Conservation (phyloP, 2,797 vertebrate species). For the Pteropus rufus region DNA sequence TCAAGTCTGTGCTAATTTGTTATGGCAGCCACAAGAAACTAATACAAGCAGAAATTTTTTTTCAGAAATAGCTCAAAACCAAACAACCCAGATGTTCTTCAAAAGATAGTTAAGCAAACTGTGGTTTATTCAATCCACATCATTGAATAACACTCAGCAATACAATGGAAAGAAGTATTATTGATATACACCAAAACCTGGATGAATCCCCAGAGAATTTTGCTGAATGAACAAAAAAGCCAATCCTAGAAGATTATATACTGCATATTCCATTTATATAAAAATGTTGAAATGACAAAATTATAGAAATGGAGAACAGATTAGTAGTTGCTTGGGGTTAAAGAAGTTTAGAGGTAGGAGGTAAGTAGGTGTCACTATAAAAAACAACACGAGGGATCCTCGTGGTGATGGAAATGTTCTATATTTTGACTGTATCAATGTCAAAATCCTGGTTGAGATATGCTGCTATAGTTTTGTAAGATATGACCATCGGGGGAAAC, state of each 20-base stretch:
- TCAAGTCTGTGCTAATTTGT: neutral
- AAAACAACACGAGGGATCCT: neutral
- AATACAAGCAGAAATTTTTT: neutral
- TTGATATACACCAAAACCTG: neutral
- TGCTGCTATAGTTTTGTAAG: neutral
- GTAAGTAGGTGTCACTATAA: neutral
- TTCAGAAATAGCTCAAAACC: conserved; percentile 38
- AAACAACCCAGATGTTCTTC: neutral
- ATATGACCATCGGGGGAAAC: neutral
- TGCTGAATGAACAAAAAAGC: neutral
- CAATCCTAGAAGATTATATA: neutral
- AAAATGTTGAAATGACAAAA: neutral
- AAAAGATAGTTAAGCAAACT: neutral
- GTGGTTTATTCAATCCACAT: neutral
- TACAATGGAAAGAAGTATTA: neutral
- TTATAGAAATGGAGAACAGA: neutral
- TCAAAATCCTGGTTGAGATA: neutral
- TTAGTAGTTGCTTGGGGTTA: neutral
- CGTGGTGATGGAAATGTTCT: neutral
- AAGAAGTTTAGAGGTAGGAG: neutral
- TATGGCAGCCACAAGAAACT: neutral
- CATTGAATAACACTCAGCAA: neutral
- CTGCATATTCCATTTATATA: neutral
- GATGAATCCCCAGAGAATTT: neutral
- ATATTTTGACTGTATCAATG: neutral